A percentile compares a stretch with the other conserved stretches of the same genome.
Evolutionary conservation across 2,113 vertebrate genomes (phyloP).

Genomic region (Argyrosomus japonicus): DNA sequence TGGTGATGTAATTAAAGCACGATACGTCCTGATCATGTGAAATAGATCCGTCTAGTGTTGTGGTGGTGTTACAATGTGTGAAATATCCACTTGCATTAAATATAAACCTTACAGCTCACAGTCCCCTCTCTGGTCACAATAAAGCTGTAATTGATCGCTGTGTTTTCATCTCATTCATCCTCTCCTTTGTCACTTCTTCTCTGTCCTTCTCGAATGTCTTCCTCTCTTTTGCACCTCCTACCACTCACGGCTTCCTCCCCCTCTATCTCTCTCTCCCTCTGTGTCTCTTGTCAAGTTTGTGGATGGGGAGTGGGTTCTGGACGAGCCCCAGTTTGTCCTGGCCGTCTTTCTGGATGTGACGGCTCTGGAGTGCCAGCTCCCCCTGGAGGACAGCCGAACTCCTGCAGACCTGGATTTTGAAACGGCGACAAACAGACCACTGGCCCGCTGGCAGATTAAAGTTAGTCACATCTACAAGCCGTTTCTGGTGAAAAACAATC

Average conservation of each 20-base stretch:
- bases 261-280: neutral
- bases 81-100: too few relatives aligned
- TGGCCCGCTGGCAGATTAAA: constrained; percentile 91
- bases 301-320: constrained; percentile 83
- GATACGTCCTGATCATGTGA: too few relatives aligned
- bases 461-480: constrained; percentile 73
- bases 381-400: constrained; percentile 70
- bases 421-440: constrained; percentile 72
- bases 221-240: neutral
- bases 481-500: neutral
- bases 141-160: too few relatives aligned
- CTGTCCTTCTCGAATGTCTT: neutral
- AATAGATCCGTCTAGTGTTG: too few relatives aligned
- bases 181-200: too few relatives aligned
- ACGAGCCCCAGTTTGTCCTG: constrained; percentile 76
- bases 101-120: too few relatives aligned
- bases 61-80: too few relatives aligned
- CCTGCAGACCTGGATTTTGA: constrained; percentile 62
- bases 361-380: constrained; percentile 87
- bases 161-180: too few relatives aligned
- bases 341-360: constrained; percentile 83
- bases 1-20: too few relatives aligned
- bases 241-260: neutral
- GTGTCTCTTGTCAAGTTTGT: constrained; percentile 78
- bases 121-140: too few relatives aligned